phyloP scores from a whole-genome alignment of 30 jellyfish, hydroid and myxozoan genomes.

The Aurelia aurita complex sp. Pacific region DNA sequence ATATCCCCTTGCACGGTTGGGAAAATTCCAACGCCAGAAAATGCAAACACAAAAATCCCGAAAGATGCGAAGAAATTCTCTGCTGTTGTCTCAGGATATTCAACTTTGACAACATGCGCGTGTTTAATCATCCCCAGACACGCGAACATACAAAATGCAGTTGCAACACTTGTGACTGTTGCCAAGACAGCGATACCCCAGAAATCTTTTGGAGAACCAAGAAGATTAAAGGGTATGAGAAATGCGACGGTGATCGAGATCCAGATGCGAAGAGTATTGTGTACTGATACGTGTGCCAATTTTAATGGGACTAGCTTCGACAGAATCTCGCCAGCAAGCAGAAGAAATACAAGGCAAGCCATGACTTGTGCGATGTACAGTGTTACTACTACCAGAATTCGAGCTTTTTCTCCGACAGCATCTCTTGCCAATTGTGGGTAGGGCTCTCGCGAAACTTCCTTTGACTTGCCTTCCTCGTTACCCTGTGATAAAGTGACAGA shows the following conservation, averaged over 20 bases:
- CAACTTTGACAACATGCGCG: conserved; percentile 38
- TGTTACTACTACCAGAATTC: conserved; percentile 56
- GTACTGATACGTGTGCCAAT: conserved; percentile 44
- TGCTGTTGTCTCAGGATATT: conserved; percentile 37
- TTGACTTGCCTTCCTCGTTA: conserved; percentile 20
- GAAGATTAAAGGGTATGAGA: conserved; percentile 83
- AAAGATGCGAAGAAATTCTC: conserved; percentile 80
- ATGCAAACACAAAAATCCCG: conserved; percentile 89
- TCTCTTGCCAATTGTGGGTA: conserved; percentile 85
- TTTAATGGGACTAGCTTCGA: conserved; percentile 77
- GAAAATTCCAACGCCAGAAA: conserved; percentile 89
- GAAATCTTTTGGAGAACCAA: conserved; percentile 94
- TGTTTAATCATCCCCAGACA: conserved; percentile 58
- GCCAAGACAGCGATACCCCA: conserved; percentile 93
- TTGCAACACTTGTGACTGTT: conserved; percentile 74
- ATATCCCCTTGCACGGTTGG: conserved; percentile 95
- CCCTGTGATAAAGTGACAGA: conserved; percentile 65
- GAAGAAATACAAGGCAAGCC: conserved; percentile 80
- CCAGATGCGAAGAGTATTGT: conserved; percentile 86
- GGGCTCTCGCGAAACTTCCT: conserved; percentile 84
- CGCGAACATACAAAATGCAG: conserved; percentile 63
- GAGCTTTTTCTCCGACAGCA: conserved; percentile 81
- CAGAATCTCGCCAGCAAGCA: conserved; percentile 89
- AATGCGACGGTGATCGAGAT: conserved; percentile 71
- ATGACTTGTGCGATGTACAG: conserved; percentile 66